Evolutionary conservation across 2,797 vertebrate genomes (phyloP).

Genomic region (Gallirallus australis): DNA sequence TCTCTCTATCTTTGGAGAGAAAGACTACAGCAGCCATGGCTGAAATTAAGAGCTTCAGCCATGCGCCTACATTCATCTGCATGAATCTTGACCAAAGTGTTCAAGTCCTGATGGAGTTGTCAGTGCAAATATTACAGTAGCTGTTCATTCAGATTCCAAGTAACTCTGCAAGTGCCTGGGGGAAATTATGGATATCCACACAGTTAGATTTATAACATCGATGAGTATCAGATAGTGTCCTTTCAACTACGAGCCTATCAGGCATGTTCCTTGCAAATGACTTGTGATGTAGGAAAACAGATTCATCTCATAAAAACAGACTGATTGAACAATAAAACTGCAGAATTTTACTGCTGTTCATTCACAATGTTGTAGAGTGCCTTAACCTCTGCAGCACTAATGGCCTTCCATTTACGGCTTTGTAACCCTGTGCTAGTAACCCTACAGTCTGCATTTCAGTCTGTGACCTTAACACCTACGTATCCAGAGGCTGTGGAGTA

Average conservation of each 20-base stretch:
- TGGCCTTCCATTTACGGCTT: not conserved
- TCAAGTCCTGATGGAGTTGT: conserved; percentile 6
- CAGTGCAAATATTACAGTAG: conserved; percentile 8
- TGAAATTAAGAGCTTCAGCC: not conserved
- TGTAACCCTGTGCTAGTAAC: not conserved
- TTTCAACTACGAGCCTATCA: not conserved
- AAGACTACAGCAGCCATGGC: not conserved
- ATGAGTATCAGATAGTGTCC: not conserved
- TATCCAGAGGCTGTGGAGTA: not conserved
- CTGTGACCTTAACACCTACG: not conserved
- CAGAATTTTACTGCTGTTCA: not conserved
- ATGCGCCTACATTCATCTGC: not conserved
- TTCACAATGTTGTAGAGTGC: not conserved
- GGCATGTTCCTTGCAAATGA: not conserved
- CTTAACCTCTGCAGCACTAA: not conserved
- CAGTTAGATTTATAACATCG: not conserved
- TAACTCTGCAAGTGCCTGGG: not conserved
- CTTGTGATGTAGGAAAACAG: not conserved
- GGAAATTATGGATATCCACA: not conserved
- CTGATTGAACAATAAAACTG: not conserved
- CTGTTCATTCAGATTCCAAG: conserved; percentile 1
- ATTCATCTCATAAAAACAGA: not conserved
- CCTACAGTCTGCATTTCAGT: not conserved
- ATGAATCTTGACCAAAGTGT: not conserved
- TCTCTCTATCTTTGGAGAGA: not conserved